Evolutionary conservation across 2,888 invertebrate genomes (phyloP), one percentile per base, ranked within the genome.

Genomic region (Conops quadrifasciatus): DNA sequence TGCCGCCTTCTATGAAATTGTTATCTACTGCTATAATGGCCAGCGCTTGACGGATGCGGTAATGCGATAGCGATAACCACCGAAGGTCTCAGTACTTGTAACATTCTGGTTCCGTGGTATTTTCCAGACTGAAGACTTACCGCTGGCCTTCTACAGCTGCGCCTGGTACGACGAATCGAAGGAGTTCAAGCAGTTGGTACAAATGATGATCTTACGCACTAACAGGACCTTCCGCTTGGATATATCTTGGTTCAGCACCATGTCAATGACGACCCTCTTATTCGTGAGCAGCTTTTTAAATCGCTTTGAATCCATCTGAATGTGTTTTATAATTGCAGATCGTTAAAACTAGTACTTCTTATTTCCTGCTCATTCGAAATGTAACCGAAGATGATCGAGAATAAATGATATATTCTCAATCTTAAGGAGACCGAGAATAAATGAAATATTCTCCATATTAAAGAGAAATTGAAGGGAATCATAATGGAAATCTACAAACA

Each of bases 151-250:
- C 62, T 83, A 82, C 58, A 76, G 72, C 26, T 82, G 80, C 28
- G 71, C 70, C 1, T 84, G 83, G 84, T 81, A 80, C 58, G 77
- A 75, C 19, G 83, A 83, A 73, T 76, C 76, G 1, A 65, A 71
- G 0, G 79, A 80, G 71, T 84, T 82, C 51, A 79, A 77, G 5
- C 76, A 78, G 58, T 76, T 81, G 64, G 66, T 79, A 36, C 75
- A 68, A 63, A 83, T 83, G 84, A 81, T 84, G 77, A 77, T 83
- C 66, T 77, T 81, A 76, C 82, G 84, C 65, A 77, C 80, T 9
- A 81, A 81, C 75, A 77, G 71, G 28, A 51, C 43, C 15, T 77
- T 79, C 36, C 63, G 68, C 3, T 75, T 83, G 63, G 77, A 81
- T 62, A 77, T 83, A 26, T 83, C 84, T 43, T 82, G 82, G 81